Evolutionary conservation across 2,113 vertebrate genomes (phyloP).

Genomic region (Leptosomus discolor): DNA sequence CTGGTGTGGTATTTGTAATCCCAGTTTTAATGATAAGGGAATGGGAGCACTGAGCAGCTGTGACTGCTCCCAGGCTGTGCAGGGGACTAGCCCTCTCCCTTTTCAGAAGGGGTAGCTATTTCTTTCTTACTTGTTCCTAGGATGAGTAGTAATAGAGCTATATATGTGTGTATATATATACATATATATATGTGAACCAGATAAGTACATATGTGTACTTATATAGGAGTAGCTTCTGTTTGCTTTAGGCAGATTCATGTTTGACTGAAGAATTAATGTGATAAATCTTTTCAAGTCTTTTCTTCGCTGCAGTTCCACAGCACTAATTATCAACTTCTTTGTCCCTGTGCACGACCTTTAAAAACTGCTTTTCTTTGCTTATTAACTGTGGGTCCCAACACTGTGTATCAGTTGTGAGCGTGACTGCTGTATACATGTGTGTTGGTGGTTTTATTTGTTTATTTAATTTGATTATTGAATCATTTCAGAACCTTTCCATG

Average conservation of each 20-base stretch:
- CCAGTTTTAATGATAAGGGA: background rate
- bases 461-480: background rate
- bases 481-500: background rate
- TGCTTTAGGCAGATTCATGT: background rate
- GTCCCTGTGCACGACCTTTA: background rate
- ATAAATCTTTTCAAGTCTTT: background rate
- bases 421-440: background rate
- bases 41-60: background rate
- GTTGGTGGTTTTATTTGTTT: background rate
- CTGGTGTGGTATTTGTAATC: background rate
- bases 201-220: accelerated
- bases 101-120: background rate
- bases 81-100: background rate
- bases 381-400: background rate
- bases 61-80: background rate
- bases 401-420: background rate
- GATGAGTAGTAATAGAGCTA: background rate
- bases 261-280: background rate
- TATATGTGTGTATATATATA: accelerated
- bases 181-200: background rate
- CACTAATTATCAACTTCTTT: background rate
- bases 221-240: background rate
- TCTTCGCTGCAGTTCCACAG: background rate
- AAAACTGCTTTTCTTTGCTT: background rate
- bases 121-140: background rate